Base-by-base conservation (phyloP, 2,888 invertebrate genomes). In the Caenorhabditis imperialis region DNA sequence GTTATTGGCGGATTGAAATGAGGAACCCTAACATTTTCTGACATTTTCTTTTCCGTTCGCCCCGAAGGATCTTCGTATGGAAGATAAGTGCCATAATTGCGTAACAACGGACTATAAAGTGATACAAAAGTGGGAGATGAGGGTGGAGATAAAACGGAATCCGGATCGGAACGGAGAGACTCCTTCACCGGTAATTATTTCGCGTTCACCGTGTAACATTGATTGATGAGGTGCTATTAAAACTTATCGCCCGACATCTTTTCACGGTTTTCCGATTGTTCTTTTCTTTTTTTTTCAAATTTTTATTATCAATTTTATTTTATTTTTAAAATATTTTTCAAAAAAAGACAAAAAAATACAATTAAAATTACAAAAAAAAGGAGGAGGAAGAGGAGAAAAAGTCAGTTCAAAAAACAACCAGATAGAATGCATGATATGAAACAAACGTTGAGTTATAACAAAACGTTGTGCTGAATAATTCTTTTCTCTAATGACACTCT, bases 361-460 rank as follows among this genome's bases (percentile, higher is more conserved):
- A 16, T 40, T 30, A 22, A 37, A n/a, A 38, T n/a, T 30, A 25
- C 25, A n/a, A 50, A n/a, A 20, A 35, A 30, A 40, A 2, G 27
- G 22, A 44, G 30, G 45, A 18, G 30, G 27, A 37, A 23, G 35
- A 27, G 14, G 16, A 14, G 40, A 45, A 65, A 30, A 38, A 3
- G 22, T n/a, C n/a, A n/a, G n/a, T 30, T 25, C 22, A 54, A 25
- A 61, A 33, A 40, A 61, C 47, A 71, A 71, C 70, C 70, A 71
- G 70, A 61, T 55, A 71, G 48, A 62, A 61, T 71, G 55, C 48
- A 62, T 71, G 70, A 71, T 71, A 71, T 71, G 70, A 71, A 71
- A 57, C 55, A 71, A 50, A 35, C 44, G 57, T 35, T 42, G 20
- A 40, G 40, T 61, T 61, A 40, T 40, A 16, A 40, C 7, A 16